These are phyloP conservation scores for Abrostola triplasia DNA, from an alignment of 2,888 invertebrate species.

Conservation along the genomic window DNA sequence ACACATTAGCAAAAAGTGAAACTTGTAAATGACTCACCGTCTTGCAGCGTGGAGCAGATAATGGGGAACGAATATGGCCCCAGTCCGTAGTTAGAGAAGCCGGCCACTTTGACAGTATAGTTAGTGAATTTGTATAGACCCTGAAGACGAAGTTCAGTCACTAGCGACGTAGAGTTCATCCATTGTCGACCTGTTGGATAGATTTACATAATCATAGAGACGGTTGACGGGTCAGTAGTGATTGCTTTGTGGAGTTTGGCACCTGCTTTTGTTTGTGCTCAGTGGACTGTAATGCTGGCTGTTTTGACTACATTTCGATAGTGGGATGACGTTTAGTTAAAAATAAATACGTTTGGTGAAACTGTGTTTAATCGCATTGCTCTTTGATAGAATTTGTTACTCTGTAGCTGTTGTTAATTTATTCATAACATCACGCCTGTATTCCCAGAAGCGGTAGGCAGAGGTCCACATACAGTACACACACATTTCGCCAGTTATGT, in stretches of 20 bases:
- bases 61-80: constrained; percentile 93
- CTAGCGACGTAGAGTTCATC: constrained; percentile 89
- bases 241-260: constrained; percentile 39
- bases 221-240: constrained; percentile 13
- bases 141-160: constrained; percentile 93
- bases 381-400: too few relatives aligned
- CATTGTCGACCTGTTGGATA: constrained; percentile 78
- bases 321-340: background rate
- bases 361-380: too few relatives aligned
- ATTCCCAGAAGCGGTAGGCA: too few relatives aligned
- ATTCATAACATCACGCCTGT: too few relatives aligned
- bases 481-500: too few relatives aligned
- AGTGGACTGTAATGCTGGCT: constrained; percentile 25
- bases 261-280: constrained; percentile 35
- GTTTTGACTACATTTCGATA: background rate
- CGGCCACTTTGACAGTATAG: constrained; percentile 95
- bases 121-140: constrained; percentile 94
- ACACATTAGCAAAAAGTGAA: too few relatives aligned
- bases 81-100: constrained; percentile 95
- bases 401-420: too few relatives aligned
- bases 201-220: constrained; percentile 55
- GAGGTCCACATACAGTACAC: too few relatives aligned
- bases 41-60: constrained; percentile 94
- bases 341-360: background rate
- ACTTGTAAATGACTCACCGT: too few relatives aligned